A percentile compares a stretch with the other conserved stretches of the same genome.
These are phyloP conservation scores for Phylloscopus collybita DNA, from an alignment of 2,797 vertebrate species.

Conservation along the genomic window DNA sequence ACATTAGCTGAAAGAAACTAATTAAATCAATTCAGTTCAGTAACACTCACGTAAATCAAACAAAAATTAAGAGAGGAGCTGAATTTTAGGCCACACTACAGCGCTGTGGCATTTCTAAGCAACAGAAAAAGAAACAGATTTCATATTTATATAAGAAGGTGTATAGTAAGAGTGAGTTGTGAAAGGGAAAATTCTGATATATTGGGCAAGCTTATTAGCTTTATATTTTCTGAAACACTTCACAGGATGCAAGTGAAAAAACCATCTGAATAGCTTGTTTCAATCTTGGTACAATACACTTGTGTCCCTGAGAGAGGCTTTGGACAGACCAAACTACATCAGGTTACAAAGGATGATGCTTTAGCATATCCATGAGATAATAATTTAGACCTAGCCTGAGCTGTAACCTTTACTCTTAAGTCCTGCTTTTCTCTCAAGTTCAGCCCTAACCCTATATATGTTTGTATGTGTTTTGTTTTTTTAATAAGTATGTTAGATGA, in stretches of 20 bases:
- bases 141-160: neutral
- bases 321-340: neutral
- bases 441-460: neutral
- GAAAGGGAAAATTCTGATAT: neutral
- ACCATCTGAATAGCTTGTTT: neutral
- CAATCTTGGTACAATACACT: neutral
- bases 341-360: neutral
- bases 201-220: neutral
- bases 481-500: neutral
- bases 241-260: neutral
- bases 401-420: neutral
- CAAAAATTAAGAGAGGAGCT: neutral
- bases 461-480: neutral
- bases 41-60: neutral
- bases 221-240: neutral
- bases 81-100: neutral
- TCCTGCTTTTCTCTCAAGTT: neutral
- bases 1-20: neutral
- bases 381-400: neutral
- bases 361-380: neutral
- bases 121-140: neutral
- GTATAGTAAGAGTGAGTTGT: neutral
- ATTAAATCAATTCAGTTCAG: neutral
- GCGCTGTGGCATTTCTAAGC: neutral
- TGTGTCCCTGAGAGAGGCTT: neutral